phyloP scores from a whole-genome alignment of 1,140 invertebrate genomes.

The Goniozus legneri region DNA sequence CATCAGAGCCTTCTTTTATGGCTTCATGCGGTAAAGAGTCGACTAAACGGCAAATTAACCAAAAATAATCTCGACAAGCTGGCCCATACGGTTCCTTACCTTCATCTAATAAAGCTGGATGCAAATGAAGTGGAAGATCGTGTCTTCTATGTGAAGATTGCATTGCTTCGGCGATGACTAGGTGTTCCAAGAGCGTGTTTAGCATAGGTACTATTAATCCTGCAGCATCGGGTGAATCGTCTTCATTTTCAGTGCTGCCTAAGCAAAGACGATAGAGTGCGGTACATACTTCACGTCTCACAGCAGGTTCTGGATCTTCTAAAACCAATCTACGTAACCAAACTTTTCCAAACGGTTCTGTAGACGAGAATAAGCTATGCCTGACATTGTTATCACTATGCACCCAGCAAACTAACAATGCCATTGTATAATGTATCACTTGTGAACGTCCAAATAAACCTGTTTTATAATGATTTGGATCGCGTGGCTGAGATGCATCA shows the following conservation, averaged over 20 bases:
- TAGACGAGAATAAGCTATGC: conserved; percentile 62
- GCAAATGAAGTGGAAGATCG: conserved; percentile 51
- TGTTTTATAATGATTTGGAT: conserved; percentile 80
- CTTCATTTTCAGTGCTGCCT: conserved; percentile 61
- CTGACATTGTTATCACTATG: conserved; percentile 69
- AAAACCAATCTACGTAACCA: conserved; percentile 76
- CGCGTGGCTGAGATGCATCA: conserved; percentile 74
- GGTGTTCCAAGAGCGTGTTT: conserved; percentile 72
- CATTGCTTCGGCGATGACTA: conserved; percentile 81
- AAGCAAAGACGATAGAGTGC: conserved; percentile 83
- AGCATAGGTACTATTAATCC: conserved; percentile 74
- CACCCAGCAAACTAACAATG: conserved; percentile 78
- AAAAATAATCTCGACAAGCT: conserved; percentile 91
- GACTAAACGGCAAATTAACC: conserved; percentile 82
- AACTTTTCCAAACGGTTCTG: conserved; percentile 59
- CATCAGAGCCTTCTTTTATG: conserved; percentile 63
- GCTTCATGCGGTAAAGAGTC: conserved; percentile 79
- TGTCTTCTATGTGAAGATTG: conserved; percentile 62
- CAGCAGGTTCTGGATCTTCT: conserved; percentile 81
- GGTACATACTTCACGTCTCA: conserved; percentile 83
- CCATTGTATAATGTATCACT: conserved; percentile 78
- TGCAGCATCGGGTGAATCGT: conserved; percentile 58
- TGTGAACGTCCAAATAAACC: conserved; percentile 84
- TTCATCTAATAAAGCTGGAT: conserved; percentile 67
- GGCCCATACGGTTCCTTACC: conserved; percentile 90